A percentile compares a stretch with the other conserved stretches of the same genome.
Evolutionary conservation across 2,888 invertebrate species (phyloP).

Genomic region (Hirudinaria manillensis): DNA sequence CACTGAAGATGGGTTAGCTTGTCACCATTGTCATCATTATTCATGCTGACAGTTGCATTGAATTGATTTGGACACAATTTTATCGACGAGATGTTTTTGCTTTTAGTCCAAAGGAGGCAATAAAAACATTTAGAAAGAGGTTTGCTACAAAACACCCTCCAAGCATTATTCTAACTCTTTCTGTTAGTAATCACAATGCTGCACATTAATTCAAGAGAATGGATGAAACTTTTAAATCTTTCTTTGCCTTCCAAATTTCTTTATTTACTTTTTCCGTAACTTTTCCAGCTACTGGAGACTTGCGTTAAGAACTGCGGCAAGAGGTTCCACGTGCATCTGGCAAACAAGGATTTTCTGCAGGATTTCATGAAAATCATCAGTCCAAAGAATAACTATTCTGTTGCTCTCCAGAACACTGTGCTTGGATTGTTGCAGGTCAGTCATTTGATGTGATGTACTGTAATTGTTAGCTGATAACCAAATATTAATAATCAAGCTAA

Average conservation of each 20-base stretch:
- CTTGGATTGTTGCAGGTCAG: constrained; percentile 76
- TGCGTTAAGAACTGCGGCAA: constrained; percentile 96
- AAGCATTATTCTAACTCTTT: constrained; percentile 27
- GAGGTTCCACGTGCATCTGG: constrained; percentile 80
- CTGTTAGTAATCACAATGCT: constrained; percentile 17
- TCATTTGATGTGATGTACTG: constrained; percentile 15
- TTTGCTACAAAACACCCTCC: constrained; percentile 71
- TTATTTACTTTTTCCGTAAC: background rate
- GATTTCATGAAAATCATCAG: constrained; percentile 65
- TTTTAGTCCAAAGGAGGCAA: constrained; percentile 76
- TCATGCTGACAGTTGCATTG: background rate
- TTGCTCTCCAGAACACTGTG: constrained; percentile 88
- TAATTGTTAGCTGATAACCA: background rate
- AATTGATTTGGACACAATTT: background rate
- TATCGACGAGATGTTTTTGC: constrained; percentile 11
- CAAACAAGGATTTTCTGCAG: constrained; percentile 85
- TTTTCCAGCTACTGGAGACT: constrained; percentile 72
- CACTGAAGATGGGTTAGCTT: constrained; percentile 73
- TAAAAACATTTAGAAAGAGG: constrained; percentile 81
- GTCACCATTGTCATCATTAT: background rate
- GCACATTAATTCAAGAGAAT: background rate
- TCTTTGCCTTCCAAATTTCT: background rate
- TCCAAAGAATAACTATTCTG: constrained; percentile 95
- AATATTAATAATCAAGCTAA: background rate
- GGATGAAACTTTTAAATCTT: background rate